A percentile compares a stretch with the other conserved stretches of the same genome.
These are phyloP conservation scores for Cyclura pinguis DNA, from an alignment of 2,797 vertebrate genomes.

Conservation along the genomic window DNA sequence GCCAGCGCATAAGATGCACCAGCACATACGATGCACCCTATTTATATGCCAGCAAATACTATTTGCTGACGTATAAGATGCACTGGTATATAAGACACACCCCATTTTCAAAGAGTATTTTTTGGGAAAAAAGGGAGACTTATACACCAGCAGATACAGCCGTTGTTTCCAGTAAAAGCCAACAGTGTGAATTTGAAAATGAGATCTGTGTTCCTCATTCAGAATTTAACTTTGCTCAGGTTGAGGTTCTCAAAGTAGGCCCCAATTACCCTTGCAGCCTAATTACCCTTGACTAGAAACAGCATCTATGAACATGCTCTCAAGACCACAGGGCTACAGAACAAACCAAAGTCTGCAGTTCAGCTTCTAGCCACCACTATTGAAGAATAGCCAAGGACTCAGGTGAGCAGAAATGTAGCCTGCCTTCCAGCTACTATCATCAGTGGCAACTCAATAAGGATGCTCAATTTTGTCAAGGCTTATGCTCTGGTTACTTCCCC, in stretches of 20 bases:
- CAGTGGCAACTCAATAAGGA: background rate
- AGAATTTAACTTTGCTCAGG: background rate
- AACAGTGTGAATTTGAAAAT: background rate
- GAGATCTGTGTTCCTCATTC: background rate
- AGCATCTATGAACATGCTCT: background rate
- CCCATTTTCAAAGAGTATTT: too few relatives aligned
- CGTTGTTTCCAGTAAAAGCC: background rate
- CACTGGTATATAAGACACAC: too few relatives aligned
- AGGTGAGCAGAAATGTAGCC: too few relatives aligned
- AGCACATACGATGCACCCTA: too few relatives aligned
- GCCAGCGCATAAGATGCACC: too few relatives aligned
- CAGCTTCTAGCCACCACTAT: background rate
- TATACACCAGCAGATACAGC: too few relatives aligned
- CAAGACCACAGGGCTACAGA: background rate
- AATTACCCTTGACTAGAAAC: background rate
- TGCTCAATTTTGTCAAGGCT: background rate
- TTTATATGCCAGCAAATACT: too few relatives aligned
- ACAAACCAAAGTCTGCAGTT: background rate
- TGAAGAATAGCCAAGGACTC: background rate
- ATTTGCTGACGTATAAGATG: too few relatives aligned
- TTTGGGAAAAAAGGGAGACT: too few relatives aligned
- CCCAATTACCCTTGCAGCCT: background rate
- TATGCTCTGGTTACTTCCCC: background rate
- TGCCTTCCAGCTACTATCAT: background rate
- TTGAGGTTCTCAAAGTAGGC: background rate